Evolutionary conservation across 2,797 vertebrate genomes (phyloP), one percentile per base, ranked within the genome.

Genomic region (Molothrus ater): DNA sequence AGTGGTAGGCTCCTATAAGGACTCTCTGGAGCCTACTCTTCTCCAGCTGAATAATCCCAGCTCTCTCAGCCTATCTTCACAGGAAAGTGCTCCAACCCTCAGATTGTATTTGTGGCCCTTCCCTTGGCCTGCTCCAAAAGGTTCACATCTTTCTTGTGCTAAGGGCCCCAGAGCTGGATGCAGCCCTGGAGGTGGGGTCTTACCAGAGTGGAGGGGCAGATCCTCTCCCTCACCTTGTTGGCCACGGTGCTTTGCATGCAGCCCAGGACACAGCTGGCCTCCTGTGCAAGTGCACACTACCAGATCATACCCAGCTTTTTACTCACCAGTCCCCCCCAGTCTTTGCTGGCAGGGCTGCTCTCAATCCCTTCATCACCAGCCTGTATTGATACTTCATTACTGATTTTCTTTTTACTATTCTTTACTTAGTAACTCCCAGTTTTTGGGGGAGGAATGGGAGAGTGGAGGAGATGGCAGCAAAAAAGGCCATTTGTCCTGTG

Each of bases 401-500:
- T 32, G 25, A 54, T 86, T 86, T 94, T 76, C 20, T 47, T 60
- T 65, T 79, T 74, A 43, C n/a, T 65, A 4, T 63, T 78, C 26
- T 56, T 93, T 76, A 34, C 42, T 48, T 51, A 81, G 32, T 50
- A 73, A 29, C 24, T 88, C 40, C 32, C 26, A 51, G 1, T 43
- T 91, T 91, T 88, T 29, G 32, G 5, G 31, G 9, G 32, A 21
- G 42, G 19, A 51, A 53, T 14, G 26, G 13, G 22, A 38, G 38
- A 29, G 29, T 45, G 36, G 32, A 13, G 38, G 43, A n/a, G 20
- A 47, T 89, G 50, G 78, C 2, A 8, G 76, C 15, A 80, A 61
- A 82, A 80, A 88, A 63, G 92, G 84, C 75, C 90, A 87, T 45
- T 95, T 91, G 60, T 95, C 93, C 75, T 93, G 53, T 51, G 50